phyloP scores from a whole-genome alignment of 2,797 vertebrate species.

The Rhynchotus rufescens region DNA sequence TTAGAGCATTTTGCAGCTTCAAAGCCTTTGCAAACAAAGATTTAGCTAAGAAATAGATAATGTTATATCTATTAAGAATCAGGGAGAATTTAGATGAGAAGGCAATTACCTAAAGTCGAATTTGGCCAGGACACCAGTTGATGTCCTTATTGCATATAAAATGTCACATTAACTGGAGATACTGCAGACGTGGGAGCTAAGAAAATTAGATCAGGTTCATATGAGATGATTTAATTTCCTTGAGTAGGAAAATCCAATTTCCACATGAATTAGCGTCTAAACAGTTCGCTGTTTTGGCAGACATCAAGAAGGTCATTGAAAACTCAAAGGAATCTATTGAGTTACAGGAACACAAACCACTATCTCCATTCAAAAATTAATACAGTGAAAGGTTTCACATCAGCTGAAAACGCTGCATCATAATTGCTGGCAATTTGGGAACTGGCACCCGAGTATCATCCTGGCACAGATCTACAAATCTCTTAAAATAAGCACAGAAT shows the following conservation, averaged over 20 bases:
- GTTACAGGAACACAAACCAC: neutral
- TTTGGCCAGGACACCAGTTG: neutral
- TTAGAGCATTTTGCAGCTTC: slow-evolving; percentile 25
- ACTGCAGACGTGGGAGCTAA: neutral
- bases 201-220: neutral
- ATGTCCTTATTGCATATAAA: neutral
- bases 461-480: slow-evolving; percentile 28
- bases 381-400: neutral
- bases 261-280: neutral
- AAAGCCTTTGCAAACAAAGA: slow-evolving; percentile 10
- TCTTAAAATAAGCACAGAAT: slow-evolving; percentile 26
- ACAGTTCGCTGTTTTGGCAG: neutral
- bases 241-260: slow-evolving; percentile 21
- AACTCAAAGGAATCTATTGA: neutral
- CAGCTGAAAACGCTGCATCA: neutral
- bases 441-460: slow-evolving; percentile 4
- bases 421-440: neutral
- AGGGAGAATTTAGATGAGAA: neutral
- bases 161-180: neutral
- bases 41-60: neutral
- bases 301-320: neutral
- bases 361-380: neutral
- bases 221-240: slow-evolving; percentile 1
- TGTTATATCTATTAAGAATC: neutral
- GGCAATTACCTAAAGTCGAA: neutral